Conservation (phyloP, 2,797 vertebrate genomes). For the Phataginus tetradactyla region DNA sequence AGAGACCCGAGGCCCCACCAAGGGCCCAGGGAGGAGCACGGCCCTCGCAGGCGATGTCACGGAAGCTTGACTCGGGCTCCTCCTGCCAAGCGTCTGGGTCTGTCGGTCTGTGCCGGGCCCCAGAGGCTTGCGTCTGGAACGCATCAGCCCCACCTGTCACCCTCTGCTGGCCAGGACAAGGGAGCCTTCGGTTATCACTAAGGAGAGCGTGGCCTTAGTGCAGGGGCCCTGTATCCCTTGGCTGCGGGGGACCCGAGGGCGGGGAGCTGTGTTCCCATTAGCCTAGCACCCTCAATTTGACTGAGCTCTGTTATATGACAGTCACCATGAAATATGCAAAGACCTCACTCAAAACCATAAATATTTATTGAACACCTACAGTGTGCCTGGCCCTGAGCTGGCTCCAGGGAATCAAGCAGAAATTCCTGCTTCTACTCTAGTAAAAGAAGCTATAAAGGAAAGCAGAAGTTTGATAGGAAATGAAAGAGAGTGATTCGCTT, state of each 20-base stretch:
- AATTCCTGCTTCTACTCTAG: background rate
- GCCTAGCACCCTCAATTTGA: background rate
- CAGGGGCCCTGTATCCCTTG: background rate
- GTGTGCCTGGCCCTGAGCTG: background rate
- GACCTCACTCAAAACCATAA: conserved; percentile 5
- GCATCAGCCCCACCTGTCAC: conserved; percentile 1
- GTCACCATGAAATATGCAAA: background rate
- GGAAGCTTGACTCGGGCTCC: background rate
- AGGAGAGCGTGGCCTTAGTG: background rate
- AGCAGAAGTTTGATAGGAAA: background rate
- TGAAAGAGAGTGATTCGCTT: background rate
- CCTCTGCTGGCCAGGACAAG: background rate
- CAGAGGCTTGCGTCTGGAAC: conserved; percentile 43
- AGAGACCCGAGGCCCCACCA: background rate
- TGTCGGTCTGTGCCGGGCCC: background rate
- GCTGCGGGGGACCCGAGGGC: background rate
- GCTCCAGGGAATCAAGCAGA: background rate
- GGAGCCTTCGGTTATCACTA: conserved; percentile 19
- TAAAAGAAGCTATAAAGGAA: background rate
- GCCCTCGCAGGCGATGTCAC: fast-evolving
- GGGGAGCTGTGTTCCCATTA: background rate
- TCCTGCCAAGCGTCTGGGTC: background rate
- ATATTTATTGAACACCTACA: conserved; percentile 24
- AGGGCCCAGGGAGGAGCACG: background rate
- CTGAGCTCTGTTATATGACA: background rate